Evolutionary conservation across 2,113 vertebrate genomes (phyloP).

Genomic region (Urocynchramus pylzowi): DNA sequence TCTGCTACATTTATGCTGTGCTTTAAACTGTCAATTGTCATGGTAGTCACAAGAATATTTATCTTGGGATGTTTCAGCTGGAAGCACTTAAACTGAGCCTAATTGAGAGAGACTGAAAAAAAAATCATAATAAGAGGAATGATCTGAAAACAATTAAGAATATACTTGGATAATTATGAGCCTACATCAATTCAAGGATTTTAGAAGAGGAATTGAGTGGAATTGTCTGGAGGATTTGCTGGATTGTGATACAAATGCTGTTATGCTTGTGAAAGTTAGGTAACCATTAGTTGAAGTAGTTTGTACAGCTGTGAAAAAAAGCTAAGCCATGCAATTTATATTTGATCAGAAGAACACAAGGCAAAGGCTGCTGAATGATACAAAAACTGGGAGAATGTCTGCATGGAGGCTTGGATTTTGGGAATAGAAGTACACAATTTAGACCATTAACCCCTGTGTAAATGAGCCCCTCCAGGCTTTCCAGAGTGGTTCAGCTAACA

Average conservation of each 20-base stretch:
- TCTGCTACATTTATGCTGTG: not conserved
- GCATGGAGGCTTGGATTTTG: not conserved
- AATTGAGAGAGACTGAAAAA: not conserved
- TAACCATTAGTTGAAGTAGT: not conserved
- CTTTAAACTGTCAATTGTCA: not conserved
- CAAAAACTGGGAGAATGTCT: not conserved
- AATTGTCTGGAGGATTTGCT: not conserved
- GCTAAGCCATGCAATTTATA: not conserved
- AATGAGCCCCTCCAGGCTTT: not conserved
- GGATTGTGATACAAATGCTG: not conserved
- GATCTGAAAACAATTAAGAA: not conserved
- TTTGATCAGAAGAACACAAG: not conserved
- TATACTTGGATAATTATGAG: not conserved
- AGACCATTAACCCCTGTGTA: not conserved
- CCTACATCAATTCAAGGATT: not conserved
- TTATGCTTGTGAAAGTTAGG: not conserved
- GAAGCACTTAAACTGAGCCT: not conserved
- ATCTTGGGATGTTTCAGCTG: not conserved
- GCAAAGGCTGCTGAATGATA: not conserved
- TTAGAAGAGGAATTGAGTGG: not conserved
- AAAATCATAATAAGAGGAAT: not conserved
- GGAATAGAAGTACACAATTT: not conserved
- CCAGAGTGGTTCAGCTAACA: not conserved
- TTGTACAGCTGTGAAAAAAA: not conserved
- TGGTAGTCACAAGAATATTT: not conserved